Percentiles rank a stretch among this genome's conserved stretches.
Conservation (phyloP, 1,140 invertebrate genomes). For the Sycophila sp. region DNA sequence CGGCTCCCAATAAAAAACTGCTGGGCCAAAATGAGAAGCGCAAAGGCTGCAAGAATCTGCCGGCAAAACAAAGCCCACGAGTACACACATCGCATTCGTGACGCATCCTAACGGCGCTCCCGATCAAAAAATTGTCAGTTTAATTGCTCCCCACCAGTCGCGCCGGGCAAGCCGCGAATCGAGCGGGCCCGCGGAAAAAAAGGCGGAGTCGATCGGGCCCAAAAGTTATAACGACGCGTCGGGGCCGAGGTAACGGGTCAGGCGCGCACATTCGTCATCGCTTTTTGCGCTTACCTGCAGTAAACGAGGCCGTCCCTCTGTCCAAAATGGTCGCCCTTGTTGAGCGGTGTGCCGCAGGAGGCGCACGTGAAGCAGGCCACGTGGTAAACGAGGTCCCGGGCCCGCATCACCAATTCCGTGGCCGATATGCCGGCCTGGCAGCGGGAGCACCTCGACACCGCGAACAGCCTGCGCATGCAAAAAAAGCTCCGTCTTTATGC, state of each 20-base stretch:
- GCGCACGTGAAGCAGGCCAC: conserved; percentile 91
- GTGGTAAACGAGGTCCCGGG: conserved; percentile 88
- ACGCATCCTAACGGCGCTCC: too few species aligned
- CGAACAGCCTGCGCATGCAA: conserved; percentile 72
- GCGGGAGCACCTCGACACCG: conserved; percentile 83
- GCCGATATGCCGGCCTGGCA: conserved; percentile 86
- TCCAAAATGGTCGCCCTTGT: conserved; percentile 90
- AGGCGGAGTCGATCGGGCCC: too few species aligned
- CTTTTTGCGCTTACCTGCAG: conserved; percentile 69
- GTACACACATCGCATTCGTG: too few species aligned
- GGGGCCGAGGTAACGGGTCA: neutral
- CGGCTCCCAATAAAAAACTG: too few species aligned
- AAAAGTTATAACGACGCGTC: neutral
- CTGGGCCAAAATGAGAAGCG: too few species aligned
- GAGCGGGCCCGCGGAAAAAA: too few species aligned
- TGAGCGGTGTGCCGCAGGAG: conserved; percentile 80
- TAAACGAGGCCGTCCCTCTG: conserved; percentile 82
- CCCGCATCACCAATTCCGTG: conserved; percentile 93
- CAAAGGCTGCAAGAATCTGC: too few species aligned
- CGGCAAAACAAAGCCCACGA: too few species aligned
- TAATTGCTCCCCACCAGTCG: too few species aligned
- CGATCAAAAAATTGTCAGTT: too few species aligned
- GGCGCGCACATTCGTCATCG: neutral
- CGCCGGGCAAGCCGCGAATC: too few species aligned
- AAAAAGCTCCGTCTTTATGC: too few species aligned